Conservation (phyloP, 2,888 invertebrate species). For the Amphipoea lucens region DNA sequence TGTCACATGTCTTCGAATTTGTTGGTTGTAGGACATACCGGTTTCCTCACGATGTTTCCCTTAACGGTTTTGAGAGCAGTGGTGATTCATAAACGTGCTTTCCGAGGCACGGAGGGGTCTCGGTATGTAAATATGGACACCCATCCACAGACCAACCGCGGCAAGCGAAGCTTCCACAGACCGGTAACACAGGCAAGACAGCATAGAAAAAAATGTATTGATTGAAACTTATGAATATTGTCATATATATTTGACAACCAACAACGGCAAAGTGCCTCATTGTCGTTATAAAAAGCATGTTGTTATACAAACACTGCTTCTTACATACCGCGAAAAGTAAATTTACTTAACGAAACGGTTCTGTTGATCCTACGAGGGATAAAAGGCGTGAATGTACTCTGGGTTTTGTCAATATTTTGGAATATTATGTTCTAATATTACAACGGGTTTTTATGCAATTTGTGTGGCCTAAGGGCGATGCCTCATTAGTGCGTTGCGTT, state of each 20-base stretch:
- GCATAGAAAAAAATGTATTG: background rate
- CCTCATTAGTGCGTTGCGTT: no score
- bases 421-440: background rate
- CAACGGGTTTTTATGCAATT: background rate
- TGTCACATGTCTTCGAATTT: no score
- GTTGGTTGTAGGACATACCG: no score
- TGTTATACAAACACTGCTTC: conserved; percentile 40
- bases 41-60: no score
- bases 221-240: conserved; percentile 11
- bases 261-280: conserved; percentile 41
- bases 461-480: background rate
- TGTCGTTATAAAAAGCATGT: conserved; percentile 22
- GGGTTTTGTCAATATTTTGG: conserved; percentile 38
- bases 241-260: conserved; percentile 30
- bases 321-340: conserved; percentile 34
- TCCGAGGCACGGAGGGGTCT: no score
- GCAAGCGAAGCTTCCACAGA: no score
- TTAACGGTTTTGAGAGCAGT: no score
- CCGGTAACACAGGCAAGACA: background rate
- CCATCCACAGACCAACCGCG: no score
- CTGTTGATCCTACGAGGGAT: conserved; percentile 28
- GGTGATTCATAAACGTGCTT: no score
- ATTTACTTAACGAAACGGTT: conserved; percentile 38
- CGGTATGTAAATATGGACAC: no score
- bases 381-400: conserved; percentile 34